phyloP scores from a whole-genome alignment of 2,797 vertebrate species.

The Ataeniobius toweri region DNA sequence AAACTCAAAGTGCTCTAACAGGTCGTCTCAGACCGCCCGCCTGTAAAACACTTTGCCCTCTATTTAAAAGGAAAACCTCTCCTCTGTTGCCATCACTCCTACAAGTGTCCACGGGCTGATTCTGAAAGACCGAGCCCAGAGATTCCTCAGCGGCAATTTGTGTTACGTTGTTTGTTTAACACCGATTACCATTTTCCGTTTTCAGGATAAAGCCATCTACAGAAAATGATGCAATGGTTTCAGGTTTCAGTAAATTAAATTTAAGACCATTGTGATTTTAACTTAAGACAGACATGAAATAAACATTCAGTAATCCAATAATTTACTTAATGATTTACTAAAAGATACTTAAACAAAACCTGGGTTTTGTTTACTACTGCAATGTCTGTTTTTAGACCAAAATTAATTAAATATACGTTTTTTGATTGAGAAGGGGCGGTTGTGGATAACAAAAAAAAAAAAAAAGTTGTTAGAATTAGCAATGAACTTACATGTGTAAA shows the following conservation, averaged over 20 bases:
- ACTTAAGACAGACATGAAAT: neutral
- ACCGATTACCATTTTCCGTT: neutral
- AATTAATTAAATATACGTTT: neutral
- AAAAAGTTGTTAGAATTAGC: too few species aligned
- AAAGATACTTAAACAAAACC: neutral
- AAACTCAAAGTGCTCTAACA: neutral
- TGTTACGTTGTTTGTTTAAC: neutral
- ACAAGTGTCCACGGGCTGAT: neutral
- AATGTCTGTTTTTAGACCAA: neutral
- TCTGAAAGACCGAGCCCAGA: neutral
- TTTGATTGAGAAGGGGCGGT: too few species aligned
- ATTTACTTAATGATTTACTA: neutral
- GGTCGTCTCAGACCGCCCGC: neutral
- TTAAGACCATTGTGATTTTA: neutral
- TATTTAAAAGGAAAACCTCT: conserved; percentile 1
- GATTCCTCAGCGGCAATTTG: neutral
- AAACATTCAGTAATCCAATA: neutral
- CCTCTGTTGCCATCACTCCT: neutral
- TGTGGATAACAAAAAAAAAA: too few species aligned
- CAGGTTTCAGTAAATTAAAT: neutral
- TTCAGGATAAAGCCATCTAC: neutral
- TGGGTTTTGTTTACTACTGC: neutral
- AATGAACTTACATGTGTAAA: too few species aligned
- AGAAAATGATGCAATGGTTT: neutral
- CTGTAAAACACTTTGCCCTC: neutral